Conservation (phyloP, 2,797 vertebrate genomes). For the Pempheris klunzingeri region DNA sequence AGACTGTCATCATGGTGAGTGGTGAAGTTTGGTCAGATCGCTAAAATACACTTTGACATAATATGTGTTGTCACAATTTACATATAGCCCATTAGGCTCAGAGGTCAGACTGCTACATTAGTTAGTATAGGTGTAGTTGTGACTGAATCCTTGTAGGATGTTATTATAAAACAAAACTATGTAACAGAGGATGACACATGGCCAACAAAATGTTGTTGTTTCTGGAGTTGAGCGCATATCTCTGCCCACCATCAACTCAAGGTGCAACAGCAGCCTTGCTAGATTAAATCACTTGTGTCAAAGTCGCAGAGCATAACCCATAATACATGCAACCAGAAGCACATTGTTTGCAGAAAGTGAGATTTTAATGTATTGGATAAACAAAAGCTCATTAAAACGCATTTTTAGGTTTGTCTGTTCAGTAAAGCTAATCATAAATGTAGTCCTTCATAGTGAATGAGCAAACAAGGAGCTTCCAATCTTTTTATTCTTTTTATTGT, state of each 20-base stretch:
- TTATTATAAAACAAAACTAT: not conserved
- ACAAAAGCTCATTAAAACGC: not conserved
- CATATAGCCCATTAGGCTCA: not conserved
- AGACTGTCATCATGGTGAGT: conserved; percentile 96
- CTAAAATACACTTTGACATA: not conserved
- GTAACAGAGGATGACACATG: not conserved
- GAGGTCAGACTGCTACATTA: conserved; percentile 28
- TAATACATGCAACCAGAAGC: not conserved
- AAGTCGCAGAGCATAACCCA: not conserved
- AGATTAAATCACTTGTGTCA: not conserved
- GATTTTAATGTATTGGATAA: not conserved
- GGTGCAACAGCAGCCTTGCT: not conserved
- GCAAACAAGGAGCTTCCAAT: not conserved
- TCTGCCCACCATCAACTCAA: not conserved
- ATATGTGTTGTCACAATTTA: not conserved
- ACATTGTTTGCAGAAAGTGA: not conserved
- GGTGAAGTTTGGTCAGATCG: not conserved
- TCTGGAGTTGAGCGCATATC: not conserved
- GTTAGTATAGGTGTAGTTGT: not conserved
- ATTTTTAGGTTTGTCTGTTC: not conserved
- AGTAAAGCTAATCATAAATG: not conserved
- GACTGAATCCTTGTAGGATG: not conserved
- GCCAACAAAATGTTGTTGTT: not conserved
- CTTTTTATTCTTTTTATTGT: not conserved
- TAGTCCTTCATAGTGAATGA: not conserved